Percentiles rank a stretch among this genome's conserved stretches.
Evolutionary conservation across 2,797 vertebrate species (phyloP).

Genomic region (Peromyscus aztecus): DNA sequence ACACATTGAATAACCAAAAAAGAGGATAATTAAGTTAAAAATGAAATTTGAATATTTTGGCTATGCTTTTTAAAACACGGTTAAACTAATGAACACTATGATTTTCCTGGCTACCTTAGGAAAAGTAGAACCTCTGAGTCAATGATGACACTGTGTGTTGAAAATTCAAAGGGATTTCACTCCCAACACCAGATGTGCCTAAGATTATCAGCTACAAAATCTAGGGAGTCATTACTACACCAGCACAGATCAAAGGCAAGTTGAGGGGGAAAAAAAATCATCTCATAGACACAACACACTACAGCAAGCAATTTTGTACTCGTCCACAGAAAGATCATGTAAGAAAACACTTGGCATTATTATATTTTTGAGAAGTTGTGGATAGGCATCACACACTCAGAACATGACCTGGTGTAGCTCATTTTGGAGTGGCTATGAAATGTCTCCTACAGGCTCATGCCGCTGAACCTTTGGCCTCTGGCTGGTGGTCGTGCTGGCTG

Average conservation of each 20-base stretch:
- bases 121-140: slow-evolving; percentile 32
- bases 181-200: neutral
- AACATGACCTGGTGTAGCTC: neutral
- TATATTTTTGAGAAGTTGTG: neutral
- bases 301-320: neutral
- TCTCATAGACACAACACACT: neutral
- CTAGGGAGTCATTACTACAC: neutral
- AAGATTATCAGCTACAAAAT: neutral
- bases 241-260: neutral
- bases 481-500: too few relatives aligned
- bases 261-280: slow-evolving; percentile 24
- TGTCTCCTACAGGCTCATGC: neutral
- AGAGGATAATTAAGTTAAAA: slow-evolving; percentile 28
- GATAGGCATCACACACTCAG: neutral
- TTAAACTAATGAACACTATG: neutral
- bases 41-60: slow-evolving; percentile 28
- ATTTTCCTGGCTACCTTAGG: neutral
- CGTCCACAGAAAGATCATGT: neutral
- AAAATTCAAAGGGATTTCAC: slow-evolving; percentile 6
- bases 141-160: neutral
- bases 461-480: neutral
- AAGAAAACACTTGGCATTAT: neutral
- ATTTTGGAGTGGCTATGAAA: too few relatives aligned
- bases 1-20: slow-evolving; percentile 44
- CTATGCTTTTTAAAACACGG: neutral